Conservation (phyloP, 2,888 invertebrate species). For the Pachliopta kotzebuea region DNA sequence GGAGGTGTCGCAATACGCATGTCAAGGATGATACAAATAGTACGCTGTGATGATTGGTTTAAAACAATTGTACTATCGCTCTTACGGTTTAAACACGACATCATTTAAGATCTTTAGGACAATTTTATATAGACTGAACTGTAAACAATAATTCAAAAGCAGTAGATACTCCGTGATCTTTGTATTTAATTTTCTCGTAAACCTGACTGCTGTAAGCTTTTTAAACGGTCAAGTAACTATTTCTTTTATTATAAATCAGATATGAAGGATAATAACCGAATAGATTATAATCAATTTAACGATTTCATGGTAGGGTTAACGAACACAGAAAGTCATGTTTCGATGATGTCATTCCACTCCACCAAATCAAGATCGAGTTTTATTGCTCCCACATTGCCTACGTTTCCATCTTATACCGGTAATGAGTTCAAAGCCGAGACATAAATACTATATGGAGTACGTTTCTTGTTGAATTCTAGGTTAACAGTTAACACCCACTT, state of each 20-base stretch:
- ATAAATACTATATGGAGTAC: constrained; percentile 14
- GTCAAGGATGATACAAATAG: constrained; percentile 16
- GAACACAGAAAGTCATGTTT: neutral
- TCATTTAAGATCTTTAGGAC: too few species aligned
- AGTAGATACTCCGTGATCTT: too few species aligned
- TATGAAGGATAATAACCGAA: neutral
- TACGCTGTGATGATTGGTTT: neutral
- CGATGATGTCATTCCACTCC: constrained; percentile 17
- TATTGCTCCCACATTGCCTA: constrained; percentile 10
- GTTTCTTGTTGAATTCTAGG: constrained; percentile 13
- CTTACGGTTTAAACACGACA: neutral
- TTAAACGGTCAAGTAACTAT: too few species aligned
- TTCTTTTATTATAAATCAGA: too few species aligned
- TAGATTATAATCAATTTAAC: neutral
- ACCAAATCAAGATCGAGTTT: constrained; percentile 20
- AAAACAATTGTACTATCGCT: constrained; percentile 11
- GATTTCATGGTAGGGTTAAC: neutral
- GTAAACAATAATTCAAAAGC: too few species aligned
- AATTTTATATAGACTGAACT: too few species aligned
- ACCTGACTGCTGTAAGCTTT: too few species aligned
- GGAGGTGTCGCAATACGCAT: constrained; percentile 5
- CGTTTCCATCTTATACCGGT: constrained; percentile 13
- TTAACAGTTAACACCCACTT: constrained; percentile 17
- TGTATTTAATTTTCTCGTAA: too few species aligned
- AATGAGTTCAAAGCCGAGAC: constrained; percentile 28